Evolutionary conservation across 2,888 invertebrate genomes (phyloP), one percentile per base, ranked within the genome.

Genomic region (Ophraella communa): DNA sequence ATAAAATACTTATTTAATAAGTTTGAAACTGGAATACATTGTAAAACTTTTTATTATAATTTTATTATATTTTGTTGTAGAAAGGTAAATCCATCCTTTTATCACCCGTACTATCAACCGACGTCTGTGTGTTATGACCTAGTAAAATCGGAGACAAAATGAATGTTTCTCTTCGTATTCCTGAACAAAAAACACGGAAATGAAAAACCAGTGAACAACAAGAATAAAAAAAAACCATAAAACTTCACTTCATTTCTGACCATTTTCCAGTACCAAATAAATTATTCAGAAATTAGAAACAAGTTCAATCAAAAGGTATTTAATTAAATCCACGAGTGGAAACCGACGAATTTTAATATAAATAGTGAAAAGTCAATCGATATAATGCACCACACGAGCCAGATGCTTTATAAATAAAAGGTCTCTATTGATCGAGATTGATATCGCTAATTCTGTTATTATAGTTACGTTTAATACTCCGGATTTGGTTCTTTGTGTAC

Each of bases 171-270:
- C 20, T 49, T 33, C 35, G 30, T 44, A 14, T 23, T 47, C 30
- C 17, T 45, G n/a, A 23, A 51, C 52, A 44, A 52, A 17, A 30
- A 24, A 24, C 44, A 60, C 27, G 60, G 52, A 60, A 60, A 52
- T 52, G 60, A 60, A 53, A 60, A 53, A 60, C 27, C 52, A 30
- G 33, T 35, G 23, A 47, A 47, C 10, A 47, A 11, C 57, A 52
- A 53, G 20, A 52, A 21, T 44, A 33, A 33, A 45, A 7, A n/a
- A 52, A 30, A 42, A 51, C 14, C 27, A 49, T 14, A 49, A 24
- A 49, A 49, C 49, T 49, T 27, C 21, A 21, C 17, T 30, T 47
- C n/a, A 20, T 11, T 11, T 47, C 47, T 47, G 47, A 23, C 20
- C n/a, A 14, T 17, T n/a, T 51, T 23, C 27, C 17, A 27, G 39